Evolutionary conservation across 1,140 invertebrate species (phyloP).

Genomic region (Sycophaga agraensis): DNA sequence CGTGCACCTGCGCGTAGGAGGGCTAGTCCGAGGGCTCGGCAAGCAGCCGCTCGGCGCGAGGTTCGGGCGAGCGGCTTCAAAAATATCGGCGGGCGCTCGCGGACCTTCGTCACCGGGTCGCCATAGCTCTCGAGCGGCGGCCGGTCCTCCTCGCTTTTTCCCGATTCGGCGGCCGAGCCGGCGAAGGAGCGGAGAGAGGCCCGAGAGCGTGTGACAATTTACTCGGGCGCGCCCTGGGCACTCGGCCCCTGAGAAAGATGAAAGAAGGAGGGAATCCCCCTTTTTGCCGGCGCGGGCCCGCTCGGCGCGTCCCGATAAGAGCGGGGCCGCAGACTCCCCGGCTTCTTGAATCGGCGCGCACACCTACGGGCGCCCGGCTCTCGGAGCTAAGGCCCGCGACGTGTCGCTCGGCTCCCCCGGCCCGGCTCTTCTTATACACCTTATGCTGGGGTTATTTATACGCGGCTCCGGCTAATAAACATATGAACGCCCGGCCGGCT

Average conservation of each 20-base stretch:
- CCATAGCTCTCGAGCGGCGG: neutral
- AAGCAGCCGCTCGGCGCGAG: no score
- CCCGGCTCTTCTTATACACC: slow-evolving; percentile 38
- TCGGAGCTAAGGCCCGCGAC: no score
- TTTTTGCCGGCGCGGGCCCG: slow-evolving; percentile 1
- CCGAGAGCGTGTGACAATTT: slow-evolving; percentile 59
- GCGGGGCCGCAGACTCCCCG: neutral
- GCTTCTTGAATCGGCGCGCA: neutral
- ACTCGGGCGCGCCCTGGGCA: slow-evolving; percentile 48
- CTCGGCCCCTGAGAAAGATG: neutral
- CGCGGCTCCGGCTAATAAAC: slow-evolving; percentile 57
- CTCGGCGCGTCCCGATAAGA: slow-evolving; percentile 18
- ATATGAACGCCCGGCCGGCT: slow-evolving; percentile 56
- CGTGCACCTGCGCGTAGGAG: no score
- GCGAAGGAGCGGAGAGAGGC: slow-evolving; percentile 17
- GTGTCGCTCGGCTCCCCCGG: no score
- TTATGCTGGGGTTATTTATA: slow-evolving; percentile 59
- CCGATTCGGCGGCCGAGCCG: slow-evolving; percentile 30
- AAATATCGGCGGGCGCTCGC: no score
- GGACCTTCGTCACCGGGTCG: slow-evolving; percentile 2
- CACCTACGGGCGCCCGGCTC: neutral
- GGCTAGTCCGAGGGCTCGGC: no score
- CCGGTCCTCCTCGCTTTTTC: slow-evolving; percentile 4
- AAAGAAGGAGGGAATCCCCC: slow-evolving; percentile 21
- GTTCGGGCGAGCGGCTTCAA: no score